Evolutionary conservation across 1,140 invertebrate genomes (phyloP).

Genomic region (Sweltsa coloradensis): DNA sequence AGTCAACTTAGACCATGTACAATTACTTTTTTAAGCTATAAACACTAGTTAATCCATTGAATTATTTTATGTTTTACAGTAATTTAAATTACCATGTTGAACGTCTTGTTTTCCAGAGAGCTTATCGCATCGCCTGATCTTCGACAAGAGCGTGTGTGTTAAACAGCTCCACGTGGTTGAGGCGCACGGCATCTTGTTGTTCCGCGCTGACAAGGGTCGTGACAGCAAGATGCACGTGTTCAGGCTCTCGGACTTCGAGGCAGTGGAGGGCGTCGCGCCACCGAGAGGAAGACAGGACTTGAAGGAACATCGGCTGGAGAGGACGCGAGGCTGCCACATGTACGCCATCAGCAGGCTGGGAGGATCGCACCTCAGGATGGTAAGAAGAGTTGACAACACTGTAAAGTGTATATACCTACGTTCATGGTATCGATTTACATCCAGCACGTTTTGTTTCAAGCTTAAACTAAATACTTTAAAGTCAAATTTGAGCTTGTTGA

Average conservation of each 20-base stretch:
- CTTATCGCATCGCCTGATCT: slow-evolving; percentile 46
- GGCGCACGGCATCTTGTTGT: slow-evolving; percentile 56
- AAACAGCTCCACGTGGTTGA: slow-evolving; percentile 59
- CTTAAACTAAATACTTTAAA: no score
- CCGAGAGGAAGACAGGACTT: slow-evolving; percentile 37
- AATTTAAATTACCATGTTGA: no score
- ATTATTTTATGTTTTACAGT: no score
- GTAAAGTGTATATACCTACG: no score
- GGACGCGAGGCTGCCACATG: slow-evolving; percentile 53
- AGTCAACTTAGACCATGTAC: no score
- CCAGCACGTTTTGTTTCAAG: no score
- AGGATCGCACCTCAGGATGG: slow-evolving; percentile 55
- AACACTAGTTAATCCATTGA: no score
- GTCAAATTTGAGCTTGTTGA: neutral
- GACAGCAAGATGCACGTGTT: slow-evolving; percentile 59
- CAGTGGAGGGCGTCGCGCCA: slow-evolving; percentile 18
- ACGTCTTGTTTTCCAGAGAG: slow-evolving; percentile 37
- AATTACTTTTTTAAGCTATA: no score
- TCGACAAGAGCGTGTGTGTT: slow-evolving; percentile 54
- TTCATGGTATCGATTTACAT: no score
- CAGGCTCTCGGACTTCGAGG: slow-evolving; percentile 53
- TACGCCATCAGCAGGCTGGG: slow-evolving; percentile 56
- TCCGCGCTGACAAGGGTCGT: slow-evolving; percentile 49
- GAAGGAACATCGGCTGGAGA: slow-evolving; percentile 53
- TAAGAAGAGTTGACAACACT: slow-evolving; percentile 25